Evolutionary conservation across 2,888 invertebrate genomes (phyloP).

Genomic region (Ditylenchus weischeri): DNA sequence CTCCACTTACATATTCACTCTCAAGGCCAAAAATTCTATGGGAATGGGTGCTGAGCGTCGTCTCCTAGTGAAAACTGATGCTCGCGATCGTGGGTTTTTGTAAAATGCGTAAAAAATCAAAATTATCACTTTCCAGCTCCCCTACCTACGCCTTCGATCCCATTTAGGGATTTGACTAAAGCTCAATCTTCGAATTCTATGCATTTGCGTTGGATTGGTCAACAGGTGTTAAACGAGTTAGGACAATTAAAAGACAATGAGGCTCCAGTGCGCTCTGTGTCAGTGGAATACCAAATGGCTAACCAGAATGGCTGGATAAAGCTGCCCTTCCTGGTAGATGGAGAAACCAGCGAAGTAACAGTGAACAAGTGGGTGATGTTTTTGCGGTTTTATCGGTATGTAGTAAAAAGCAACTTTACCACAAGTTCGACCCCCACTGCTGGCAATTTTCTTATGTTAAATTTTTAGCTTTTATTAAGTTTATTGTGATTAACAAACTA

Average conservation of each 20-base stretch:
- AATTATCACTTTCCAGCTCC: constrained; percentile 31
- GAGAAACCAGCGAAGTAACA: background rate
- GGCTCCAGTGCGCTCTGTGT: constrained; percentile 38
- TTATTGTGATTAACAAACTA: too few species aligned
- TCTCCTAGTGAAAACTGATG: constrained; percentile 43
- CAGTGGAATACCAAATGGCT: constrained; percentile 48
- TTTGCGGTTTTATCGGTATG: too few species aligned
- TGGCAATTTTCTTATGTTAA: too few species aligned
- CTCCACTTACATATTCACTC: constrained; percentile 83
- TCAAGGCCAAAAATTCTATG: constrained; percentile 82
- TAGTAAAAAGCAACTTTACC: too few species aligned
- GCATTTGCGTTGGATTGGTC: constrained; percentile 40
- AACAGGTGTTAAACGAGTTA: constrained; percentile 3
- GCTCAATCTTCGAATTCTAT: constrained; percentile 38
- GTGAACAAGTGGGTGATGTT: constrained; percentile 13
- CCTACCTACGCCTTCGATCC: constrained; percentile 43
- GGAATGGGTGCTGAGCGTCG: constrained; percentile 78
- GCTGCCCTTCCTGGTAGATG: constrained; percentile 4
- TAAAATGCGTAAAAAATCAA: background rate
- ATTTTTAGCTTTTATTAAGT: too few species aligned
- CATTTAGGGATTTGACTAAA: constrained; percentile 37
- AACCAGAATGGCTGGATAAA: constrained; percentile 48
- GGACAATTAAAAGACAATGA: constrained; percentile 14
- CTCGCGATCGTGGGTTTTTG: background rate
- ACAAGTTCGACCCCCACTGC: too few species aligned